Percentiles rank a stretch among this genome's conserved stretches.
Evolutionary conservation across 2,113 vertebrate genomes (phyloP).

Genomic region (Pedetes capensis): DNA sequence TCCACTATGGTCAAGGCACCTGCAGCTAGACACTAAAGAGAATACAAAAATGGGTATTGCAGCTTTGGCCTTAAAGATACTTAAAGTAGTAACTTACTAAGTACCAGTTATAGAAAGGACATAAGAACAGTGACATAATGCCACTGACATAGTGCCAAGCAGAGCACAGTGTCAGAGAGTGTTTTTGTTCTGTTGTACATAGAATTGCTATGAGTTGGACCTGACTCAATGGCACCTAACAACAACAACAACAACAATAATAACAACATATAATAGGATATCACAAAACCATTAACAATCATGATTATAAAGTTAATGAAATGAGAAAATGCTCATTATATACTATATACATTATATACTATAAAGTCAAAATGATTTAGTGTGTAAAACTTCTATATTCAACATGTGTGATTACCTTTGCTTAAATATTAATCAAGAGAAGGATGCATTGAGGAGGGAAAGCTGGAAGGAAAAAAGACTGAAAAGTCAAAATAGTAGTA

Average conservation of each 20-base stretch:
- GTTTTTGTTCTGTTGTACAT: no score
- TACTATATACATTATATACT: neutral
- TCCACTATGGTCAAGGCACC: neutral
- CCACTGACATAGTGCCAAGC: no score
- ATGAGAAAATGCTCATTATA: conserved; percentile 14
- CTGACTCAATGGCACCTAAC: no score
- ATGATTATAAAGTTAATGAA: neutral
- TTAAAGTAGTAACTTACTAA: neutral
- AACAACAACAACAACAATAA: no score
- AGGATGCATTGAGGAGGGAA: neutral
- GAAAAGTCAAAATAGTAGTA: neutral
- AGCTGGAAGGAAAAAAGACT: neutral
- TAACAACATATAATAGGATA: neutral
- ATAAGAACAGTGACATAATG: neutral
- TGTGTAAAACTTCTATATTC: neutral
- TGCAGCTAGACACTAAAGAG: neutral
- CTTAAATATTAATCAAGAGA: neutral
- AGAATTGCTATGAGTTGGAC: no score
- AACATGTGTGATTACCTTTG: neutral
- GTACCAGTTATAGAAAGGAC: neutral
- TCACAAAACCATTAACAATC: neutral
- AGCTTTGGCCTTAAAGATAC: neutral
- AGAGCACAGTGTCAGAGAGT: no score
- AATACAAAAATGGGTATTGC: neutral
- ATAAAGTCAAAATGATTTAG: neutral